A percentile compares a stretch with the other conserved stretches of the same genome.
Conservation (phyloP, 2,113 vertebrate genomes). For the Xerus inauris region DNA sequence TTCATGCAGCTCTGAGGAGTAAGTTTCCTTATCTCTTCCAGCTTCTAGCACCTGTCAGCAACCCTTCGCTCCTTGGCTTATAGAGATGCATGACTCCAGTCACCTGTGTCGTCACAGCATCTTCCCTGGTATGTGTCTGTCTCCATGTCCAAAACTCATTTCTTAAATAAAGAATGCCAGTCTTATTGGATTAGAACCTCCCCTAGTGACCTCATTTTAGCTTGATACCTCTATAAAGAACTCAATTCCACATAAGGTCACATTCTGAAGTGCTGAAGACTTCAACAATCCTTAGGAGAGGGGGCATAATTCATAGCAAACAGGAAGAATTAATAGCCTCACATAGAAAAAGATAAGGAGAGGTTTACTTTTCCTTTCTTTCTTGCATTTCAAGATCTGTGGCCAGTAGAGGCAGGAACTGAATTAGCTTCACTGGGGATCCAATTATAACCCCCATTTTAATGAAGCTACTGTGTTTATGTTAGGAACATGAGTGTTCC, state of each 20-base stretch:
- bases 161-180: background rate
- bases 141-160: background rate
- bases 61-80: background rate
- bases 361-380: background rate
- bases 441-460: background rate
- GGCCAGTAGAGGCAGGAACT: too few relatives aligned
- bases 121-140: background rate
- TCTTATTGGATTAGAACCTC: background rate
- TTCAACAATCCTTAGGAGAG: background rate
- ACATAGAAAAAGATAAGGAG: background rate
- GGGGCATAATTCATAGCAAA: background rate
- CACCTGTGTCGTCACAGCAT: accelerated
- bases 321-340: background rate
- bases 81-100: background rate
- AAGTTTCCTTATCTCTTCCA: background rate
- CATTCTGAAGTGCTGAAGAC: background rate
- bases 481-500: background rate
- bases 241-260: background rate
- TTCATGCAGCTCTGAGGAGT: background rate
- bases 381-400: background rate
- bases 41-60: background rate
- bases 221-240: background rate
- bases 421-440: background rate
- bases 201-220: background rate
- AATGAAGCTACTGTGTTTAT: too few relatives aligned